Percentiles rank a stretch among this genome's conserved stretches.
These are phyloP conservation scores for Lepeophtheirus salmonis DNA, from an alignment of 1,140 invertebrate species.

Conservation along the genomic window DNA sequence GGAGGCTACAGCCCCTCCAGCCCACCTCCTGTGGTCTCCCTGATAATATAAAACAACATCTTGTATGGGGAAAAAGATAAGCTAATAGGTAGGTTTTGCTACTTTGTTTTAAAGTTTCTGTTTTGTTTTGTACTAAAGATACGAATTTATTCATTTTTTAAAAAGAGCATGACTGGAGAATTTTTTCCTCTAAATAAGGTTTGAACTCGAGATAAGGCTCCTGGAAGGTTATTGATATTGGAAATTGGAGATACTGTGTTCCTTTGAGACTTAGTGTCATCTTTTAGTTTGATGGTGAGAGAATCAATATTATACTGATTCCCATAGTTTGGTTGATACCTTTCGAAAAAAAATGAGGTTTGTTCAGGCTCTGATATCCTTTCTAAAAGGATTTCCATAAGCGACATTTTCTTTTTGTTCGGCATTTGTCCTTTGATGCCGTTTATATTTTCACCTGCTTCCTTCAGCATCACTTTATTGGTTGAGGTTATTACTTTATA, in stretches of 20 bases:
- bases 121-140: too few species aligned
- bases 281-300: neutral
- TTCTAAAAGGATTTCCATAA: neutral
- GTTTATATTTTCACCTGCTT: neutral
- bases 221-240: neutral
- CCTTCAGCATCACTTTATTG: neutral
- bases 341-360: neutral
- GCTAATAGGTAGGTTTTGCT: too few species aligned
- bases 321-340: conserved; percentile 6
- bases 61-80: too few species aligned
- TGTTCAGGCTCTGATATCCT: neutral
- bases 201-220: neutral
- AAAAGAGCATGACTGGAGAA: neutral
- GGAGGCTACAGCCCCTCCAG: too few species aligned
- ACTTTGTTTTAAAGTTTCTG: too few species aligned
- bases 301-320: conserved; percentile 1
- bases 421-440: neutral
- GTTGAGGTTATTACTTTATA: neutral
- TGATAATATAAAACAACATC: too few species aligned
- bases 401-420: neutral
- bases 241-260: neutral
- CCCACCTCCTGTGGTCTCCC: too few species aligned
- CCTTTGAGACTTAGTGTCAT: too few species aligned
- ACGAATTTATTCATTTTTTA: neutral
- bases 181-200: neutral